Evolutionary conservation across 1,140 invertebrate species (phyloP), one percentile per base, ranked within the genome.

Genomic region (Bombus huntii): DNA sequence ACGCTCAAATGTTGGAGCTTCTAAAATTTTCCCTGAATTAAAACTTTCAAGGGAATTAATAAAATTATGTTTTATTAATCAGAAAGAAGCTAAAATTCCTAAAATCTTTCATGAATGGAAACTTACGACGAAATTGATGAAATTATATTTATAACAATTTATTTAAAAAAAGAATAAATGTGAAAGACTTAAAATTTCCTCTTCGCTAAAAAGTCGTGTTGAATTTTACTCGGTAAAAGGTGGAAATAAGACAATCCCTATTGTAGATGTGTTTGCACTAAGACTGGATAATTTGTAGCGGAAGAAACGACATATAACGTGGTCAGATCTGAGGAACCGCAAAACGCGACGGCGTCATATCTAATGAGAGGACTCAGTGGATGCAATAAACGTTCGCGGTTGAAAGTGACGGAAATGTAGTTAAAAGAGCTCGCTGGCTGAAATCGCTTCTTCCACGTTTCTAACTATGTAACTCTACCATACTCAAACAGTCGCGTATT

Each of bases 301-400:
- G 34, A 25, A 37, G 59, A 13, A 34, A 31, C 15, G 42, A 18
- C 0, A 15, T 9, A 8, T 34, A n/a, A 18, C 13, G 34, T n/a
- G 37, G 79, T 9, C 44, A 75, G 62, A 75, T 74, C 79, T 85
- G 62, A 81, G 42, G 28, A 80, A 85, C 70, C 78, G 42, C 39
- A 42, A 42, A 59, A 71, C 57, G 71, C 39, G 70, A 79, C 86
- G 42, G 70, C 62, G 13, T 47, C n/a, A 34, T 31, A 10, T 72
- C 28, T 86, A 86, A 86, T 83, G 76, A 87, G 75, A 39, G 47
- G 57, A 80, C 75, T 44, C 68, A 73, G 62, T 71, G 28, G 82
- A 78, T 57, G 75, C 82, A 78, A 87, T 87, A 87, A 87, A 87
- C 74, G 86, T n/a, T 42, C 42, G 47, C 62, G n/a, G 85, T 9